Evolutionary conservation across 2,113 vertebrate species (phyloP).

Genomic region (Indicator maculatus): DNA sequence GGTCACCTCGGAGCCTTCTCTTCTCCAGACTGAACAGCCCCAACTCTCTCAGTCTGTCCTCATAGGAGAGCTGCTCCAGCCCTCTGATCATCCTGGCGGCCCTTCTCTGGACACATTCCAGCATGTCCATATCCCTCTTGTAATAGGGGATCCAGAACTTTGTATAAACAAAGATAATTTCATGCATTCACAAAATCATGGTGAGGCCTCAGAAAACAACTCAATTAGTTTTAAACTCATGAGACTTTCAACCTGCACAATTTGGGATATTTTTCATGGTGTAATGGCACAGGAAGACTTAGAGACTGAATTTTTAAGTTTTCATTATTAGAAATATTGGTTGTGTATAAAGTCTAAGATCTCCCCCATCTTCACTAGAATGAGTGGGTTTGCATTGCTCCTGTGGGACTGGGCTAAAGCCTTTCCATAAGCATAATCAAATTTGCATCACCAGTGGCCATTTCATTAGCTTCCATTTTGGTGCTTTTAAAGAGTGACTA

Average conservation of each 20-base stretch:
- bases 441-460: neutral
- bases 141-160: no score
- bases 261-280: neutral
- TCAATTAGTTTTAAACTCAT: neutral
- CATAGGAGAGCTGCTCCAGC: no score
- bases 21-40: no score
- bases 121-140: no score
- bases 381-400: rapidly evolving
- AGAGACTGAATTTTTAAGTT: neutral
- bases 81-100: no score
- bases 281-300: neutral
- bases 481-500: neutral
- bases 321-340: neutral
- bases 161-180: neutral
- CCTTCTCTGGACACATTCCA: no score
- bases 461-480: neutral
- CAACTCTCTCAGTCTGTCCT: no score
- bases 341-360: neutral
- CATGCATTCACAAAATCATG: neutral
- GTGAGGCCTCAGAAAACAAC: neutral
- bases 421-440: neutral
- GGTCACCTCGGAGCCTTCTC: no score
- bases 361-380: neutral
- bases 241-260: neutral
- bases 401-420: neutral